Base-by-base conservation (phyloP, 2,113 vertebrate genomes). In the Aphelocoma coerulescens region DNA sequence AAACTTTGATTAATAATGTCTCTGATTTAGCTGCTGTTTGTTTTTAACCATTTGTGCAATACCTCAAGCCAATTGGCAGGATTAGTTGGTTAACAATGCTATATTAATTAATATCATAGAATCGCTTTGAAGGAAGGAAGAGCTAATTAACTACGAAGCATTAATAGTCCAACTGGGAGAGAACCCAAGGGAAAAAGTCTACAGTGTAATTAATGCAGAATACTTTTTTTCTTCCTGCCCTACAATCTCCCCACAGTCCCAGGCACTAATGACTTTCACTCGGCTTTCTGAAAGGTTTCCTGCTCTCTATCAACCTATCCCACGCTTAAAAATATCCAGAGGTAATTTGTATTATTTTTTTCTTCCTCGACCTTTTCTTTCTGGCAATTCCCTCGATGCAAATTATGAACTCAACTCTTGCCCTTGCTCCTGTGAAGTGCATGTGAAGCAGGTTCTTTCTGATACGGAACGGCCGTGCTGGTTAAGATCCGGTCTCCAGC, bases 141-240 rank as follows among this genome's bases (percentile, higher is more conserved):
- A 86, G 18, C 76, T 94, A 93, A 96, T 96, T 96, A 97, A 89
- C 89, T 94, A 46, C 0, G 6, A 89, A 90, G 35, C 54, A 75
- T 71, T 94, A 92, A 80, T 75, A 68, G 41, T 91, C 32, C 33
- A 93, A 75, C 43, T 27, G 9, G 87, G 48, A 72, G 48, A 92
- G 61, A 91, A 91, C 93, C 65, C 93, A 88, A 72, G 92, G 90
- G 96, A 57, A 88, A 88, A 95, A 65, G 72, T 72, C 79, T 90
- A 77, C 63, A 65, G 39, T 88, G 77, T 97, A 94, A 96, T 96
- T 96, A 97, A 95, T 28, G 69, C 21, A 74, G 63, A 94, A 84
- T 18, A 85, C 18, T 41, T 75, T 94, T 88, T 96, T 94, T 84
- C 67, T 86, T 81, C 39, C 7, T 93, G 57, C 51, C 67, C 61